These are phyloP conservation scores for Nasua narica DNA, from an alignment of 2,797 vertebrate genomes.

Conservation along the genomic window DNA sequence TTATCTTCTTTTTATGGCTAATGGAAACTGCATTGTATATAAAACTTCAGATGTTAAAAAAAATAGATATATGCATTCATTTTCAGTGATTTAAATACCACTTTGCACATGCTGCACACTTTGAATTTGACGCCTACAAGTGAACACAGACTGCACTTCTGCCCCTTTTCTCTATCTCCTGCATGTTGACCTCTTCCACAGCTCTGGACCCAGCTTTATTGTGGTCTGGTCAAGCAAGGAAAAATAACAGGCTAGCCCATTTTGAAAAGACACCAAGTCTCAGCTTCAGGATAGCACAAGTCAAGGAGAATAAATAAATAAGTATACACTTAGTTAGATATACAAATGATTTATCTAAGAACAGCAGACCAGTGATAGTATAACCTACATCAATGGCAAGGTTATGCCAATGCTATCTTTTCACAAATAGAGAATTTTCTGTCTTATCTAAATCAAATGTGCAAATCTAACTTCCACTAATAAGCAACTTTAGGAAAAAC, in stretches of 20 bases:
- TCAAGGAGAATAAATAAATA: neutral
- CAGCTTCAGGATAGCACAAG: neutral
- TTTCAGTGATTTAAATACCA: conserved; percentile 14
- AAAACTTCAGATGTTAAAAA: conserved; percentile 14
- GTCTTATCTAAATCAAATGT: neutral
- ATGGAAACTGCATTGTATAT: conserved; percentile 30
- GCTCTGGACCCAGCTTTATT: neutral
- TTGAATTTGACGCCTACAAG: neutral
- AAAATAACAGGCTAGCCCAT: neutral
- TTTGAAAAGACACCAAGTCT: neutral
- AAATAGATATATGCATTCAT: neutral
- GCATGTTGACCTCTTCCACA: neutral
- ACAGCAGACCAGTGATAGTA: neutral
- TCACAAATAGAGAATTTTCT: conserved; percentile 13
- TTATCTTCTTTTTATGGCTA: conserved; percentile 68
- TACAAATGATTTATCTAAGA: neutral
- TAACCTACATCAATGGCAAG: neutral
- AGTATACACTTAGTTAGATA: neutral
- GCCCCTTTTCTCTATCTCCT: neutral
- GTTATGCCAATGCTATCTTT: neutral
- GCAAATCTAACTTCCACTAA: neutral
- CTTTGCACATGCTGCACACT: neutral
- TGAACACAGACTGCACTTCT: neutral
- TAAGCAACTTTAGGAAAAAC: conserved; percentile 20
- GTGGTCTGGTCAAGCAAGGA: neutral